A percentile compares a stretch with the other conserved stretches of the same genome.
These are phyloP conservation scores for Eurytoma adleriae DNA, from an alignment of 2,888 invertebrate genomes.

Conservation along the genomic window DNA sequence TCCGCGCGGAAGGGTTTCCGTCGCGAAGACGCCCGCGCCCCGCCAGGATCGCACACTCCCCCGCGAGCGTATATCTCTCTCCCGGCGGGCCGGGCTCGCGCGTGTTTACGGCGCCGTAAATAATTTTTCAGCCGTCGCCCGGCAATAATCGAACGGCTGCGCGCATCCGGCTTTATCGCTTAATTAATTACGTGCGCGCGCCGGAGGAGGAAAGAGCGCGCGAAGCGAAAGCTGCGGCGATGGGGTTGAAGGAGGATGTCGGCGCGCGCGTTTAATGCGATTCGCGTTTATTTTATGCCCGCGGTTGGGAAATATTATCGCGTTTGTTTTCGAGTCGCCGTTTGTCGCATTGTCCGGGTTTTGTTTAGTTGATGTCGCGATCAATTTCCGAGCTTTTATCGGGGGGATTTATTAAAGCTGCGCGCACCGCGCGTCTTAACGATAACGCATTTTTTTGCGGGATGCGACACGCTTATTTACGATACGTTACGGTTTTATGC, in stretches of 20 bases:
- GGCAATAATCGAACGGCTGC: neutral
- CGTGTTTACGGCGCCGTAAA: slow-evolving; percentile 46
- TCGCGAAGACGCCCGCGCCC: neutral
- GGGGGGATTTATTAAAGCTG: too few species aligned
- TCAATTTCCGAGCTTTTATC: too few species aligned
- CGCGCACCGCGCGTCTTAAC: too few species aligned
- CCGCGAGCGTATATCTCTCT: slow-evolving; percentile 34
- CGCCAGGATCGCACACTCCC: neutral
- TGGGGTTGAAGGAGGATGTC: neutral
- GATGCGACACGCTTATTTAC: too few species aligned
- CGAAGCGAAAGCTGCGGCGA: neutral
- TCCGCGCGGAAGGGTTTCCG: slow-evolving; percentile 43
- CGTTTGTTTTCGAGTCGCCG: slow-evolving; percentile 18
- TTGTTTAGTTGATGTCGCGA: too few species aligned
- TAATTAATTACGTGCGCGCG: slow-evolving; percentile 42
- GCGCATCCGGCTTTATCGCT: slow-evolving; percentile 24
- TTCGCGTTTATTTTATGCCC: slow-evolving; percentile 31
- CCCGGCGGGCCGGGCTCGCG: slow-evolving; percentile 29
- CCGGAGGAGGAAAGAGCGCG: neutral
- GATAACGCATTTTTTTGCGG: too few species aligned
- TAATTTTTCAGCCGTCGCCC: slow-evolving; percentile 32
- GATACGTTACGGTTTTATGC: too few species aligned
- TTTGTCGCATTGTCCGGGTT: too few species aligned
- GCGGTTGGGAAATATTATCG: neutral
- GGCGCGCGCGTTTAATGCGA: slow-evolving; percentile 18